Evolutionary conservation across 1,140 invertebrate genomes (phyloP), one percentile per base, ranked within the genome.

Genomic region (Goniozus legneri): DNA sequence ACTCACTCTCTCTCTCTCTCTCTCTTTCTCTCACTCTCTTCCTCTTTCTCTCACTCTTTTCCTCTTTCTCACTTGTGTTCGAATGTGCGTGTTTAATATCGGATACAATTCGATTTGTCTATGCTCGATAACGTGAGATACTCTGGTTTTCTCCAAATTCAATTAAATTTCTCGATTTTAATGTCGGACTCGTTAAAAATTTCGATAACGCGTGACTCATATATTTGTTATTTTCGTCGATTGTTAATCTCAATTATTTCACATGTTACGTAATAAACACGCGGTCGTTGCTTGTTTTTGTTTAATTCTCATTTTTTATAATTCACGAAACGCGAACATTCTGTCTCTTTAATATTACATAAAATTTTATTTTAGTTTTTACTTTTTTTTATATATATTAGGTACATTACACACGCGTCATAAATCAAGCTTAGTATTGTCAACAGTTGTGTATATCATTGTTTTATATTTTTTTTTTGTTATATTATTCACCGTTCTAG

Each of bases 361-460:
- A 13, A 32, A 19, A 42, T 36, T 55, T 49, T 54, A 42, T 52
- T 45, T 48, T 56, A 46, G 15, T 19, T 13, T 19, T 31, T 53
- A 40, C 52, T 50, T 58, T 50, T 60, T 21, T 10, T 39, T 36
- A 47, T 46, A 53, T 60, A 64, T 52, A 54, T 58, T 58, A 63
- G 52, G 52, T 60, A 64, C 56, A 62, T 60, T 64, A 64, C 52
- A 65, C 55, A 65, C 55, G 61, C 54, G 60, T 52, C 60, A 57
- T 58, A 54, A 52, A 56, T 64, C 60, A 65, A 67, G 64, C 60
- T 60, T 67, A 68, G 58, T 69, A 69, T 69, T 69, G 66, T 69
- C 66, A 69, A 67, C 58, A 59, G 50, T 65, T 69, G 62, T 68
- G 54, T 68, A 65, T 60, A 57, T 61, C 39, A 54, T 56, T 54